Base-by-base conservation (phyloP, 2,113 vertebrate genomes). In the Centropus unirufus region DNA sequence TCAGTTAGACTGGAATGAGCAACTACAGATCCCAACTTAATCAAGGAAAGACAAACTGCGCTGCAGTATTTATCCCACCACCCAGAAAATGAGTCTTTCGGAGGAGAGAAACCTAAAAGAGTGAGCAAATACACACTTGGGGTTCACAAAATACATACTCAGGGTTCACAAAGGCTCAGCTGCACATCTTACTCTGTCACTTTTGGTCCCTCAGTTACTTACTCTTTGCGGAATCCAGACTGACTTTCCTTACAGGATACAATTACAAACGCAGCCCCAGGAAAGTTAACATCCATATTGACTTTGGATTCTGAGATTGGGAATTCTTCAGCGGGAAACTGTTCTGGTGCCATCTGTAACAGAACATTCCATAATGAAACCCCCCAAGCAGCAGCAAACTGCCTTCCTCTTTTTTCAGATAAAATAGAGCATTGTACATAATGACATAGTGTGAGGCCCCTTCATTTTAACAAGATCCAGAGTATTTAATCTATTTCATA, bases 231-330 rank as follows among this genome's bases (percentile, higher is more conserved):
- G 95, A 99, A 99, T 67, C 99, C 99, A 46, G 99, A 98, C 88
- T 99, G 99, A 89, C 99, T 99, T 97, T 99, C 99, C 97, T 99
- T 99, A 96, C 99, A 99, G 94, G 99, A 99, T 27, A 99, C 98
- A 1, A 99, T 98, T 14, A 99, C 99, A 93, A 99, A 99, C 0
- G 99, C 99, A 12, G 99, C 99, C 3, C 99, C 99, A 3, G 99
- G 99, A 95, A 99, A 99, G 94, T 98, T 99, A 79, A 99, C 99
- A 57, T 99, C 99, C 99, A 99, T 99, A 92, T 98, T 99, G 83
- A 99, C 98, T 97, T 99, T 99, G 68, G 99, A 99, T 97, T 99
- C 99, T 0, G 98, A 98, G 82, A 99, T 97, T 3, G 99, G 99
- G 90, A 99, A 99, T 96, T 99, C 99, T 96, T 99, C 99, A 0